phyloP scores from a whole-genome alignment of 2,113 vertebrate species.

The Haemorhous mexicanus region DNA sequence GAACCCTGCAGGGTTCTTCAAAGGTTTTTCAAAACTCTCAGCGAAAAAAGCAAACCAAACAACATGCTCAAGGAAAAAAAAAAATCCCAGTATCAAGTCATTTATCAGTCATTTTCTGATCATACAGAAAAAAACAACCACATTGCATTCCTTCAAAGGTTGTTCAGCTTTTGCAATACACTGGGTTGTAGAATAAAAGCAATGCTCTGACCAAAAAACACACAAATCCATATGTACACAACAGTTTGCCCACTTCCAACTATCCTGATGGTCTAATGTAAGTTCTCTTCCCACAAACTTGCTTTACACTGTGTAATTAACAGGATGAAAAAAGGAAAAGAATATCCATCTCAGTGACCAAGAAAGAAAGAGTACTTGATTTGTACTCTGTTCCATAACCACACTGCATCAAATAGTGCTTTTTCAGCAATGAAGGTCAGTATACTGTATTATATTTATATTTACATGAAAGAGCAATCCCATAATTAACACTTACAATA shows the following conservation, averaged over 20 bases:
- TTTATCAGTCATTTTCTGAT: neutral
- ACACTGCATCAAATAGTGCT: conserved; percentile 16
- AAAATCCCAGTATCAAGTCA: neutral
- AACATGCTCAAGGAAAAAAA: neutral
- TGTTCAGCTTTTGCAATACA: neutral
- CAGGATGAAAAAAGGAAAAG: neutral
- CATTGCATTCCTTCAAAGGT: neutral
- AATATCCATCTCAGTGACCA: neutral
- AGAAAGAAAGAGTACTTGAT: neutral
- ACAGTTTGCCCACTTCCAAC: neutral
- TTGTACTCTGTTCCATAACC: neutral
- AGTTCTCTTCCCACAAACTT: neutral
- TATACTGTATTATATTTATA: neutral
- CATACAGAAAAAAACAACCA: neutral
- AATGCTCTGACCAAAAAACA: neutral
- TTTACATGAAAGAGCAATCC: conserved; percentile 16
- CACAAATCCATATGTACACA: neutral
- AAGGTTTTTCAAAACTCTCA: neutral
- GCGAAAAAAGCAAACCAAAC: neutral
- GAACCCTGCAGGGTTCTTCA: neutral
- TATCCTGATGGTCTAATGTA: neutral
- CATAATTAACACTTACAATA: conserved; percentile 33
- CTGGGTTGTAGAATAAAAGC: neutral
- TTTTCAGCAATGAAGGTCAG: conserved; percentile 27
- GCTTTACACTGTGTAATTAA: neutral